Percentiles rank a stretch among this genome's conserved stretches.
These are phyloP conservation scores for Cuculus canorus DNA, from an alignment of 2,797 vertebrate species.

Conservation along the genomic window DNA sequence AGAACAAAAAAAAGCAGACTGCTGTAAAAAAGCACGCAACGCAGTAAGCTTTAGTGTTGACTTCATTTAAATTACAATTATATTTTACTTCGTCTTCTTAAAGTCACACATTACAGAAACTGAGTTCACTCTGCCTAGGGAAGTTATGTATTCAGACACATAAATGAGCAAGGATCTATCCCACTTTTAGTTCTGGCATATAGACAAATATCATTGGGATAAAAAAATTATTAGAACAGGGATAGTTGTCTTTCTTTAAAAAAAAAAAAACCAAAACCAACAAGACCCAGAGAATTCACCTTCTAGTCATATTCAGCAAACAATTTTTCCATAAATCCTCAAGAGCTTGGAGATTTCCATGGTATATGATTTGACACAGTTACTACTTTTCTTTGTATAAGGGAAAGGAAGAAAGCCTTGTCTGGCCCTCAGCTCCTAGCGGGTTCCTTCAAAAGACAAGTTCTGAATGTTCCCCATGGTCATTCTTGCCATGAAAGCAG, in stretches of 20 bases:
- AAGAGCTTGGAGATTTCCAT: background rate
- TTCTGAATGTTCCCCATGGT: background rate
- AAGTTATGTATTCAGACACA: background rate
- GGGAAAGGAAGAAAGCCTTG: background rate
- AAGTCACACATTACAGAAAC: background rate
- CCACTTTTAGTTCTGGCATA: background rate
- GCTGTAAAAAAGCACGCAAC: background rate
- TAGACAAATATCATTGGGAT: background rate
- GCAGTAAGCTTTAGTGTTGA: background rate
- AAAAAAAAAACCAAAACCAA: background rate
- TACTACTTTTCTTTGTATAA: background rate
- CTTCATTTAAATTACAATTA: constrained; percentile 6
- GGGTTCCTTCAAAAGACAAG: background rate
- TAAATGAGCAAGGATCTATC: background rate
- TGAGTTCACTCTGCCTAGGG: background rate
- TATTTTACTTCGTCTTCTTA: background rate
- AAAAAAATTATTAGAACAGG: background rate
- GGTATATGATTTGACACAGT: background rate
- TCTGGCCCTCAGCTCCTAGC: background rate
- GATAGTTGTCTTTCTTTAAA: background rate
- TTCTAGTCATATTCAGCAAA: background rate
- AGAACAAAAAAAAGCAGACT: background rate
- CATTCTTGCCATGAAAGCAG: background rate
- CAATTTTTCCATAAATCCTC: background rate
- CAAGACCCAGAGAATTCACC: background rate